Base-by-base conservation (phyloP, 2,797 vertebrate species). In the Chromis chromis region DNA sequence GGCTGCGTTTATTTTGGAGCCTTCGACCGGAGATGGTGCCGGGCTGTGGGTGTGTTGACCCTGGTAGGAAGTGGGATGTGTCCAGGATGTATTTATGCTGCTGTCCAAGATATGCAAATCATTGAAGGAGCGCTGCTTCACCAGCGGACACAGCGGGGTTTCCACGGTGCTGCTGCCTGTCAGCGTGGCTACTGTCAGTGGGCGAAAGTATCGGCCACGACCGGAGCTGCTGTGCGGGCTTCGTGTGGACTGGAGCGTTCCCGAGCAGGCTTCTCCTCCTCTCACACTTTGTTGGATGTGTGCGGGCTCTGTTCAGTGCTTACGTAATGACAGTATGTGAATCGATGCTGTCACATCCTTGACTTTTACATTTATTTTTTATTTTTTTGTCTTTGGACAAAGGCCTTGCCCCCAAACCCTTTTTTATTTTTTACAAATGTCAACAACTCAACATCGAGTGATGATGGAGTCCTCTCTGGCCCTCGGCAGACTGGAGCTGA, bases 11-110 rank as follows among this genome's bases (percentile, higher is more conserved):
- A 89, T 67, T 90, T 71, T 89, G 83, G 14, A 83, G 77, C 9
- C 1, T 1, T 0, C 1, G n/a, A 68, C 2, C 83, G 82, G 91
- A 91, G 71, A 19, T 52, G 0, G 52, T 22, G 52, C 19, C 36
- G 33, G n/a, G 3, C 12, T n/a, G 6, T 11, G 21, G 10, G 0
- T 1, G 1, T 1, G 1, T 48, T 64, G 61, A 81, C 75, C 2
- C 46, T 62, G n/a, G 22, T 67, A 63, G 82, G 86, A 81, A 89
- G 94, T 93, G 93, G 94, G 94, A 95, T 94, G 95, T 94, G 95
- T 89, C 89, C 82, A 84, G 86, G 67, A 71, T 90, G 83, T 90
- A 91, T 94, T 92, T 88, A 81, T 91, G 88, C 84, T 87, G 83
- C 89, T 58, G 85, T 77, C 81, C 86, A 74, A 86, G 85, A 90